phyloP scores from a whole-genome alignment of 1,140 invertebrate genomes.

The Drosophila prosaltans region DNA sequence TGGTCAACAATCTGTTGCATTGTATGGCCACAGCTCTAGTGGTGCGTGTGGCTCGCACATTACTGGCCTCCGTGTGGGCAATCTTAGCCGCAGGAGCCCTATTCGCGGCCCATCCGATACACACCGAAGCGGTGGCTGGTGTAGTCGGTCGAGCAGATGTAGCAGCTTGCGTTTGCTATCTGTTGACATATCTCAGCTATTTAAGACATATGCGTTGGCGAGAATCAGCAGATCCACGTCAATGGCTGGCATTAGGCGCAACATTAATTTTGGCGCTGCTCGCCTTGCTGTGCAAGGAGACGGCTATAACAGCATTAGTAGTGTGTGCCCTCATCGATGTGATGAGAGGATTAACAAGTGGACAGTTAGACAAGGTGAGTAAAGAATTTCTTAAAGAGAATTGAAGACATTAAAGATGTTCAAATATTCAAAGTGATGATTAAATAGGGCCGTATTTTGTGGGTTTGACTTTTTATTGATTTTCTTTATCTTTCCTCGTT shows the following conservation, averaged over 20 bases:
- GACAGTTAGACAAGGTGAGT: conserved; percentile 74
- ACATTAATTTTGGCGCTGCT: conserved; percentile 86
- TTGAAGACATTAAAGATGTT: neutral
- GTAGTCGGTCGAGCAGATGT: conserved; percentile 97
- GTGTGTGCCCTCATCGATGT: conserved; percentile 92
- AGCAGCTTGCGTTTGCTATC: conserved; percentile 94
- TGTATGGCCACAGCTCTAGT: conserved; percentile 91
- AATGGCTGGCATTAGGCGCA: conserved; percentile 84
- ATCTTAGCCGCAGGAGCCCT: conserved; percentile 91
- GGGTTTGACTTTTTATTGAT: neutral
- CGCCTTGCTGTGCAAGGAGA: conserved; percentile 95
- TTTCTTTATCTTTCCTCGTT: conserved; percentile 72
- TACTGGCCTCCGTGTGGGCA: conserved; percentile 87
- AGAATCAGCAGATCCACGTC: conserved; percentile 84
- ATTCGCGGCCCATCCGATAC: conserved; percentile 98
- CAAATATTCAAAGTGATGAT: too few species aligned
- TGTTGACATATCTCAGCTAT: conserved; percentile 93
- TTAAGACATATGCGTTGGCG: conserved; percentile 86
- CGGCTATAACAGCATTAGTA: conserved; percentile 94
- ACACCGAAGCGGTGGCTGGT: conserved; percentile 98
- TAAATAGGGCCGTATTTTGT: neutral
- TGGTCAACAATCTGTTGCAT: conserved; percentile 94
- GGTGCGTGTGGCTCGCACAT: conserved; percentile 87
- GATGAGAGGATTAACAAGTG: conserved; percentile 83
- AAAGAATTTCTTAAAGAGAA: neutral